Evolutionary conservation across 2,797 vertebrate species (phyloP).

Genomic region (Phaenicophaeus curvirostris): DNA sequence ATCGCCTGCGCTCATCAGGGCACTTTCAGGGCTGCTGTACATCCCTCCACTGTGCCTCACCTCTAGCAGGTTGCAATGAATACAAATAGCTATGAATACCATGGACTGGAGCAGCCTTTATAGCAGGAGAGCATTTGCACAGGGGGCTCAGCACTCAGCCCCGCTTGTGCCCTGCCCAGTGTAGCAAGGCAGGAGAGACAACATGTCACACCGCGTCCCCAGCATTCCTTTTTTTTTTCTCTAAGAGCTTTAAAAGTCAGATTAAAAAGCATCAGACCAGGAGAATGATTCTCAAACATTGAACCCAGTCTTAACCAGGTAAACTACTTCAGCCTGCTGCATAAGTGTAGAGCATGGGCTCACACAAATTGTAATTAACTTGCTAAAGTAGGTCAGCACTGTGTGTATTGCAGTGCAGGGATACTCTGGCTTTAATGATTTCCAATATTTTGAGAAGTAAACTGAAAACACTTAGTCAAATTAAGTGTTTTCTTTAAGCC

Average conservation of each 20-base stretch:
- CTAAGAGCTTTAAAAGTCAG: background rate
- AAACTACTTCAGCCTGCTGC: background rate
- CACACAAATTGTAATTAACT: slow-evolving; percentile 23
- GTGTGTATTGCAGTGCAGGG: slow-evolving; percentile 1
- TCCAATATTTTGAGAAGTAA: slow-evolving; percentile 68
- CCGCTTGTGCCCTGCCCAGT: background rate
- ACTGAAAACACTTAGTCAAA: slow-evolving; percentile 67
- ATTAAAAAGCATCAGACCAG: background rate
- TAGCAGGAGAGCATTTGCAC: background rate
- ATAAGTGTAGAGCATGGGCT: background rate
- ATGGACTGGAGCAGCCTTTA: background rate
- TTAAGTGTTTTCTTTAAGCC: slow-evolving; percentile 70
- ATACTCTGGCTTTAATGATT: slow-evolving; percentile 46
- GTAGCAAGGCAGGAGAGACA: background rate
- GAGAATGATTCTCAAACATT: background rate
- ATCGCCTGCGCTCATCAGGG: background rate
- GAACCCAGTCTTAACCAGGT: background rate
- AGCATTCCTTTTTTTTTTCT: background rate
- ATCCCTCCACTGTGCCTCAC: background rate
- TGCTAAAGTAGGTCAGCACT: slow-evolving; percentile 40
- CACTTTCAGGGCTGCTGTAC: background rate
- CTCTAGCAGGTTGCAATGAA: background rate
- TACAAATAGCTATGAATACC: background rate
- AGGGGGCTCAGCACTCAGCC: background rate
- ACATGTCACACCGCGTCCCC: background rate